phyloP scores from a whole-genome alignment of 2,888 invertebrate species.

The Syritta pipiens region DNA sequence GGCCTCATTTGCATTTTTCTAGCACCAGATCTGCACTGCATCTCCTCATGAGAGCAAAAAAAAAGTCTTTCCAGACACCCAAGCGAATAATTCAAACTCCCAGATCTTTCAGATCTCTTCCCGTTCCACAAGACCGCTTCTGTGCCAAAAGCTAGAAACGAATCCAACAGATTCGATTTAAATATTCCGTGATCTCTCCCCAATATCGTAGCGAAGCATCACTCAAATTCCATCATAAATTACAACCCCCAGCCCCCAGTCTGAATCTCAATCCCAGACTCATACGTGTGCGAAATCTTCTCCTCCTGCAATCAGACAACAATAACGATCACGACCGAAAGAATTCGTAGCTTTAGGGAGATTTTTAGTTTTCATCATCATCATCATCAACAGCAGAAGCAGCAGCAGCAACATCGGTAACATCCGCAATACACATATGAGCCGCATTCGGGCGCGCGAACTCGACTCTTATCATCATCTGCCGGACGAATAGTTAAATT shows the following conservation, averaged over 20 bases:
- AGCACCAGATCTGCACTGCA: too few relatives aligned
- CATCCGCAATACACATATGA: conserved; percentile 47
- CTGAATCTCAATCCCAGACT: too few relatives aligned
- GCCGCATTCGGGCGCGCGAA: conserved; percentile 23
- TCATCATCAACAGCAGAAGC: conserved; percentile 7
- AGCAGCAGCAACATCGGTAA: conserved; percentile 20
- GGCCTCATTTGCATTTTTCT: too few relatives aligned
- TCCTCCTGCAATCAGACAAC: conserved; percentile 58
- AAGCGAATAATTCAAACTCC: too few relatives aligned
- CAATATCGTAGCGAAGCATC: conserved; percentile 43
- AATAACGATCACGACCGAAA: conserved; percentile 55
- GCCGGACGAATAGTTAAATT: conserved; percentile 67
- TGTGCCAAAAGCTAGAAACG: not conserved
- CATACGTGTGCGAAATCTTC: too few relatives aligned
- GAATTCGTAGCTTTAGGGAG: conserved; percentile 65
- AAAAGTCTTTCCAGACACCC: too few relatives aligned
- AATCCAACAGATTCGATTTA: conserved; percentile 11
- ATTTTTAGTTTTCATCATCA: conserved; percentile 60
- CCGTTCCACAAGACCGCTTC: too few relatives aligned
- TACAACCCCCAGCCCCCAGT: conserved; percentile 18
- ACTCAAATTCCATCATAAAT: conserved; percentile 55
- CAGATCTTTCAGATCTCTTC: too few relatives aligned
- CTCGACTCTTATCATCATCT: conserved; percentile 61
- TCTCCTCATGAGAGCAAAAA: too few relatives aligned
- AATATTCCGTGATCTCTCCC: conserved; percentile 20